Percentiles rank a stretch among this genome's conserved stretches.
phyloP scores from a whole-genome alignment of 2,113 vertebrate species.

The Mellivora capensis region DNA sequence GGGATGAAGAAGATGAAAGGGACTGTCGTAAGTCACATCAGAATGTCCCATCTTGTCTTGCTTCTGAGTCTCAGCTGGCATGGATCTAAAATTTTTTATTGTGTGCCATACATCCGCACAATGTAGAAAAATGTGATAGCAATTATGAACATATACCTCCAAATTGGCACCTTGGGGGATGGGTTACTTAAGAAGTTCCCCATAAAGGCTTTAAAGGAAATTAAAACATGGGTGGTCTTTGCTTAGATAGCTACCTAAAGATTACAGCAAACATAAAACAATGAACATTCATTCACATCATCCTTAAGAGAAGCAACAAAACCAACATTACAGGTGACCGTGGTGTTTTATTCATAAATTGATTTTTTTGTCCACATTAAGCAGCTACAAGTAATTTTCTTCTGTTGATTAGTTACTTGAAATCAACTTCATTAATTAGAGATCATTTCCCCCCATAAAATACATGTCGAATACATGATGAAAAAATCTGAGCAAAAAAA shows the following conservation, averaged over 20 bases:
- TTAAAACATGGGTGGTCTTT: not conserved
- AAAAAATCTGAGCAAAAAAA: not conserved
- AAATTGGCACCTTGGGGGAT: not conserved
- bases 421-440: not conserved
- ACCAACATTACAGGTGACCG: not conserved
- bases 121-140: not conserved
- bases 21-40: slow-evolving; percentile 94
- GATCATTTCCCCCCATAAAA: not conserved
- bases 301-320: not conserved
- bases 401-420: not conserved
- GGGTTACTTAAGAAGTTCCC: not conserved
- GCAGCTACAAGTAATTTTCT: not conserved
- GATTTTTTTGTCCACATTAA: not conserved
- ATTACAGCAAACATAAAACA: not conserved
- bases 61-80: not conserved
- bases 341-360: not conserved
- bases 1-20: slow-evolving; percentile 95
- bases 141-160: not conserved
- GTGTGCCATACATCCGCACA: not conserved
- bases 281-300: not conserved
- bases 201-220: not conserved
- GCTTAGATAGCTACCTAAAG: not conserved
- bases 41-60: not conserved
- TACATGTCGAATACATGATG: not conserved
- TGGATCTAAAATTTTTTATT: not conserved